Percentiles rank a stretch among this genome's conserved stretches.
Evolutionary conservation across 2,888 invertebrate genomes (phyloP).

Genomic region (Ophonus ardosiacus): DNA sequence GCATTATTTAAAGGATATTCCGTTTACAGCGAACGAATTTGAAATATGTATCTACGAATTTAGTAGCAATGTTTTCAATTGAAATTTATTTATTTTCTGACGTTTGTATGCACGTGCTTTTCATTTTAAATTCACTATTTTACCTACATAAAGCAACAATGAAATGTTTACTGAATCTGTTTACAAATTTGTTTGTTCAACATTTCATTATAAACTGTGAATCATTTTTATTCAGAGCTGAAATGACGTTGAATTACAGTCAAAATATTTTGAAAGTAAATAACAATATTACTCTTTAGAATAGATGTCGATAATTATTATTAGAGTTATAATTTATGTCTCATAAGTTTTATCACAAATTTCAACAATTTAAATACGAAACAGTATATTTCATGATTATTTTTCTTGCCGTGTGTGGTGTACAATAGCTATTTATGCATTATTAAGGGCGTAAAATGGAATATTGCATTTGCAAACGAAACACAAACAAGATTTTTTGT

Average conservation of each 20-base stretch:
- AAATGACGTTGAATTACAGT: not conserved
- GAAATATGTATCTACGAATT: not conserved
- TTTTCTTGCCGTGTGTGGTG: no score
- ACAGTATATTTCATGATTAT: no score
- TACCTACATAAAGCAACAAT: not conserved
- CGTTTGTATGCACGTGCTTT: not conserved
- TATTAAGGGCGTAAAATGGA: no score
- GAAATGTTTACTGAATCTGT: not conserved
- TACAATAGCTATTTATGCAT: no score
- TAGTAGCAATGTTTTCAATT: not conserved
- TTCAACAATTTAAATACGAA: no score
- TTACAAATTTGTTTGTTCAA: not conserved
- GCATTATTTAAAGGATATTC: not conserved
- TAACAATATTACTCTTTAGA: not conserved
- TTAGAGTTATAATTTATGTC: no score
- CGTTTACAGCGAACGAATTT: not conserved
- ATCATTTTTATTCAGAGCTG: not conserved
- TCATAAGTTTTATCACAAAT: no score
- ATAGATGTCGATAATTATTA: not conserved
- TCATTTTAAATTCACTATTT: not conserved
- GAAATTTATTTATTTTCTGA: not conserved
- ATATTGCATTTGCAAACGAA: no score
- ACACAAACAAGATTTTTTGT: no score
- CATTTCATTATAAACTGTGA: not conserved
- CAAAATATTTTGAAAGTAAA: not conserved